These are phyloP conservation scores for Folsomia manolachei DNA, from an alignment of 2,888 invertebrate genomes.

Conservation along the genomic window DNA sequence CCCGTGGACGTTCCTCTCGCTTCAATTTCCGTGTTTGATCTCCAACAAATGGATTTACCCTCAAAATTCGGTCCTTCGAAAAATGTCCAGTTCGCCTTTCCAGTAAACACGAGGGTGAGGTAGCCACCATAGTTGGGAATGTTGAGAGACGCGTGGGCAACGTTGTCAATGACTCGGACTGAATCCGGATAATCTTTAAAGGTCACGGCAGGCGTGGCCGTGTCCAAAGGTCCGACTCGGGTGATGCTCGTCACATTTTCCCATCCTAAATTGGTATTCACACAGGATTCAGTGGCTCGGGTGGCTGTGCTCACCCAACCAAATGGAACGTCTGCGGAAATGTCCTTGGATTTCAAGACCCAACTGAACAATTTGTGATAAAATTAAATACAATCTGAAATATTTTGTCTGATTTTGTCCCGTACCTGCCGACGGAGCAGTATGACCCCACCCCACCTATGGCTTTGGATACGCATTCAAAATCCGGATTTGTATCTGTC, in stretches of 20 bases:
- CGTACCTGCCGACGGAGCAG: background rate
- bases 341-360: background rate
- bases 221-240: background rate
- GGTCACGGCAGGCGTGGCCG: background rate
- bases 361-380: background rate
- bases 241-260: background rate
- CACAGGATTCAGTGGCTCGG: background rate
- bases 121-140: background rate
- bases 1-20: background rate
- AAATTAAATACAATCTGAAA: background rate
- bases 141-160: background rate
- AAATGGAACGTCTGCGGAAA: background rate
- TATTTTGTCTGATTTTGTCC: background rate
- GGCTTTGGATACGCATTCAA: background rate
- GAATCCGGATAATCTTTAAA: background rate
- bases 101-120: background rate
- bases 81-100: background rate
- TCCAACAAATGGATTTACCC: background rate
- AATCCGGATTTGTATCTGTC: background rate
- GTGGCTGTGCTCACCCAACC: background rate
- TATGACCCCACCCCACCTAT: background rate
- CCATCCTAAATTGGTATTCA: background rate
- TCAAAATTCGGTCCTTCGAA: background rate
- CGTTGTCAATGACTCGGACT: background rate
- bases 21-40: background rate